These are phyloP conservation scores for Leucosticte australis DNA, from an alignment of 2,113 vertebrate species.

Conservation along the genomic window DNA sequence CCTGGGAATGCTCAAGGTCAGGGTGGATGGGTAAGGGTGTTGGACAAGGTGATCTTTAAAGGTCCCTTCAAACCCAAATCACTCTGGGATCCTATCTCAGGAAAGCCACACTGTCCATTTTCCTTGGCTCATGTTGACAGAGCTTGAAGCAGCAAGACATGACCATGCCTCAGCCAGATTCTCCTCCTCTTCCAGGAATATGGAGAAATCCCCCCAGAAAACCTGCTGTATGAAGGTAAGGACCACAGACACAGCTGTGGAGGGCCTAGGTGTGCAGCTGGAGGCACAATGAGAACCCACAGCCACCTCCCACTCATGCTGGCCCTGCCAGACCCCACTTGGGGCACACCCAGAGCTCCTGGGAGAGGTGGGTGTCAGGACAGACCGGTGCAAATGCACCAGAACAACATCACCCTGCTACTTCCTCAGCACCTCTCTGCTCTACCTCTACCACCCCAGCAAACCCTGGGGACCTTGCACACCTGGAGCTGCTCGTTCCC, in stretches of 20 bases:
- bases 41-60: not conserved
- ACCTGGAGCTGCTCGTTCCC: not conserved
- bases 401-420: not conserved
- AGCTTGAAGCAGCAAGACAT: not conserved
- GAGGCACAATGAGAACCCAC: not conserved
- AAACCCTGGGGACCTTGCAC: not conserved
- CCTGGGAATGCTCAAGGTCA: not conserved
- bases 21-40: not conserved
- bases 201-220: not conserved
- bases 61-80: not conserved
- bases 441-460: not conserved
- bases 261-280: not conserved
- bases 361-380: not conserved
- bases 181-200: not conserved
- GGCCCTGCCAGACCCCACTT: not conserved
- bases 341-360: fast-evolving
- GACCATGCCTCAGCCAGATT: not conserved
- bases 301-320: not conserved
- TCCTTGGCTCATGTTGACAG: not conserved
- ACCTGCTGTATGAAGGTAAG: not conserved
- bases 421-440: not conserved
- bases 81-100: not conserved
- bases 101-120: not conserved
- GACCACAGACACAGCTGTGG: not conserved
- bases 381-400: fast-evolving